A percentile compares a stretch with the other conserved stretches of the same genome.
Evolutionary conservation across 2,888 invertebrate genomes (phyloP).

Genomic region (Hipparchia sbordonii): DNA sequence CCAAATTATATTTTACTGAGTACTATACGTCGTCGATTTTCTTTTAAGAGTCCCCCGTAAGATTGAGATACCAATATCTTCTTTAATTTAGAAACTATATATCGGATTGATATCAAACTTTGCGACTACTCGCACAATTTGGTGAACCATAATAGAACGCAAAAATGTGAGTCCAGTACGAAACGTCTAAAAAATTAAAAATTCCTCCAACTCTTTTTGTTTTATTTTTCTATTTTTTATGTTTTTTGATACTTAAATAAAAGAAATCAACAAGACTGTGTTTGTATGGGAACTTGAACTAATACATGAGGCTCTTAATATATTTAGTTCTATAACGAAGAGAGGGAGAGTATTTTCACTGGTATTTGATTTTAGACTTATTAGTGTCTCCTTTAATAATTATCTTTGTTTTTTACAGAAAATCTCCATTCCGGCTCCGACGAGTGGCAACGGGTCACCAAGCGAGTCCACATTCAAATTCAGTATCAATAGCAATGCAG

Average conservation of each 20-base stretch:
- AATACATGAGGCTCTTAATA: background rate
- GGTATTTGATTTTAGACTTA: background rate
- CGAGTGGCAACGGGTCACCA: constrained; percentile 72
- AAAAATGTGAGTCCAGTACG: too few relatives aligned
- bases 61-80: too few relatives aligned
- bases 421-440: constrained; percentile 90
- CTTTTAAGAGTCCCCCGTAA: background rate
- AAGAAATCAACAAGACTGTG: too few relatives aligned
- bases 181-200: too few relatives aligned
- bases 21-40: background rate
- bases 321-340: background rate
- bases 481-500: constrained; percentile 90
- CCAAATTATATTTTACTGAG: constrained; percentile 22
- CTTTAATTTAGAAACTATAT: too few relatives aligned
- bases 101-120: too few relatives aligned
- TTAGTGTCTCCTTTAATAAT: background rate
- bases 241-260: too few relatives aligned
- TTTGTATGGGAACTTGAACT: background rate
- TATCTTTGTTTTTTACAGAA: constrained; percentile 80
- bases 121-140: too few relatives aligned
- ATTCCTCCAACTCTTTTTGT: too few relatives aligned
- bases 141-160: too few relatives aligned
- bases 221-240: too few relatives aligned
- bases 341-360: background rate
- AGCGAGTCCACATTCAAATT: constrained; percentile 86